A percentile compares a stretch with the other conserved stretches of the same genome.
Conservation (phyloP, 2,888 invertebrate species). For the Dicyrtoma fusca region DNA sequence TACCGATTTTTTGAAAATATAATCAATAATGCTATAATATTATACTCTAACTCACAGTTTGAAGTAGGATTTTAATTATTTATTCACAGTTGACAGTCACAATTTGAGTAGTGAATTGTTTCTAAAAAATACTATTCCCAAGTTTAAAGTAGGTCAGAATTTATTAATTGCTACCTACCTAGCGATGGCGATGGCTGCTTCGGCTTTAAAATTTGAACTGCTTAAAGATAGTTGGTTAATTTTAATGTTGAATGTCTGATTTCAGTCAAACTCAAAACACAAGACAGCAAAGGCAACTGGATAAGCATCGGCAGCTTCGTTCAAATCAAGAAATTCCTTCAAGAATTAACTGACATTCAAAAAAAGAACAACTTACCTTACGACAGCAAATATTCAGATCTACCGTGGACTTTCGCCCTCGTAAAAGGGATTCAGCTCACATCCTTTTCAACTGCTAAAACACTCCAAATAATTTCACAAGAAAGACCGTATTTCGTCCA, state of each 20-base stretch:
- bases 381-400: background rate
- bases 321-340: slow-evolving; percentile 4
- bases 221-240: too few species aligned
- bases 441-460: background rate
- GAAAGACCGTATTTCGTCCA: background rate
- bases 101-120: too few species aligned
- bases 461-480: background rate
- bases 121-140: too few species aligned
- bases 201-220: too few species aligned
- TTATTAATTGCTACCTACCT: too few species aligned
- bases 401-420: slow-evolving; percentile 16
- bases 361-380: slow-evolving; percentile 1
- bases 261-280: slow-evolving; percentile 15
- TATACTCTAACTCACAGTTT: too few species aligned
- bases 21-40: too few species aligned
- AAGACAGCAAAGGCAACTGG: slow-evolving; percentile 1
- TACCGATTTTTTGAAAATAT: too few species aligned
- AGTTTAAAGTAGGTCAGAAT: too few species aligned
- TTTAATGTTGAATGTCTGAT: background rate
- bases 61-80: too few species aligned
- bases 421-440: slow-evolving; percentile 10
- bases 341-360: slow-evolving; percentile 14
- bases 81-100: too few species aligned
- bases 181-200: too few species aligned
- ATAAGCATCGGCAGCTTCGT: slow-evolving; percentile 2